Evolutionary conservation across 92 coral and sea anemone species (phyloP).

Genomic region (Parazoanthus atlanticus): DNA sequence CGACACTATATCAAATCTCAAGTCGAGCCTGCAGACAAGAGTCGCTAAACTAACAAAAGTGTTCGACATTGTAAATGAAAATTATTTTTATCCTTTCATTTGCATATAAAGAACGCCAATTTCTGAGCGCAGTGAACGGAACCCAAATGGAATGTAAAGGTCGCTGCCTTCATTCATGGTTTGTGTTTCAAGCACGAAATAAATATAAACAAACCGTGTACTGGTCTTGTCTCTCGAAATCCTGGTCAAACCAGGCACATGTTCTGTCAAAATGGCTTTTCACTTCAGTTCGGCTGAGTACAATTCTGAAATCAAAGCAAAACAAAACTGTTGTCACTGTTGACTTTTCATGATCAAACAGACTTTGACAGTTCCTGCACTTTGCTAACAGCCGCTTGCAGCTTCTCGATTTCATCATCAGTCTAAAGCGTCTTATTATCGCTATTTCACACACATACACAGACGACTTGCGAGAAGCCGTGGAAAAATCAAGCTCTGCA

Average conservation of each 20-base stretch:
- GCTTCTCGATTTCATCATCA: not conserved
- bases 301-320: conserved; percentile 57
- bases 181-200: conserved; percentile 35
- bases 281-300: conserved; percentile 61
- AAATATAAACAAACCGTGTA: conserved; percentile 70
- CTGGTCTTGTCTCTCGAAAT: conserved; percentile 71
- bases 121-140: not conserved
- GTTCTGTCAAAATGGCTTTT: conserved; percentile 66
- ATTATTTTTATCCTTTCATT: conserved; percentile 6
- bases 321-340: not conserved
- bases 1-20: not conserved
- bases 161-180: conserved; percentile 1
- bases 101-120: conserved; percentile 24
- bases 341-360: conserved; percentile 22
- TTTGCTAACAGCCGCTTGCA: not conserved
- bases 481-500: not conserved
- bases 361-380: not conserved
- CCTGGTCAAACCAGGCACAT: conserved; percentile 94
- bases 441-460: not conserved
- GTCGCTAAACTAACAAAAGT: not conserved
- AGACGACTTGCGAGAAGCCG: not conserved
- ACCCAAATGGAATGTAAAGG: conserved; percentile 22
- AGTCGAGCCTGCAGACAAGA: not conserved
- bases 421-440: not conserved
- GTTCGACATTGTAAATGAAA: not conserved